Base-by-base conservation (phyloP, 2,888 invertebrate species). In the Pandemis cinnamomeana region DNA sequence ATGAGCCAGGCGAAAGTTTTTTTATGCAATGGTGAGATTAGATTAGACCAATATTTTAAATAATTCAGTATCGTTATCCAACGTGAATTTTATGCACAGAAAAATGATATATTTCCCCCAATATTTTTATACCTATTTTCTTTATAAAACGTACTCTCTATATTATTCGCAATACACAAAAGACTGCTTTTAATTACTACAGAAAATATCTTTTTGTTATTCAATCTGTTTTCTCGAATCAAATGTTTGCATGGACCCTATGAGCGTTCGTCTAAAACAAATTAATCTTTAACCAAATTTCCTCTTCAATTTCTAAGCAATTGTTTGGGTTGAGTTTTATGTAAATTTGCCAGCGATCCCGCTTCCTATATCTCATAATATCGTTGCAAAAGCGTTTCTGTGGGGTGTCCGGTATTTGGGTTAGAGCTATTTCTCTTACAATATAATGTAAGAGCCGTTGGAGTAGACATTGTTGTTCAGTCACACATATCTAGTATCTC, bases 291-390 rank as follows among this genome's bases (percentile, higher is more conserved):
- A 58, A 58, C 58, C 27, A 27, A 58, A n/a, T 58, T 58, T 58
- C 27, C 58, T 58, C 58, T 58, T 58, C 58, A 58, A 27, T 58
- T 58, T 27, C 27, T 10, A 58, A 58, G 11, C 11, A 27, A 58
- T 58, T 58, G 58, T 58, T 58, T 58, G 58, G 27, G 58, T 27
- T 27, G 58, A 58, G 58, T 58, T 58, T 58, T 58, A 58, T 58
- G 58, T 58, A 58, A 58, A 58, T 58, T 58, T 58, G 58, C 58
- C 8, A 58, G 11, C 58, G 27, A 58, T 58, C 58, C 11, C 27
- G 27, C 27, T 58, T 27, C 27, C 58, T 58, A 58, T 20, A 11
- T 58, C 27, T 58, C 58, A 27, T 58, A 58, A 58, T 27, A 27
- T 58, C 58, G 58, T 58, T 58, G 27, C 20, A 10, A 58, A 58